Evolutionary conservation across 2,113 vertebrate genomes (phyloP).

Genomic region (Sturnus vulgaris): DNA sequence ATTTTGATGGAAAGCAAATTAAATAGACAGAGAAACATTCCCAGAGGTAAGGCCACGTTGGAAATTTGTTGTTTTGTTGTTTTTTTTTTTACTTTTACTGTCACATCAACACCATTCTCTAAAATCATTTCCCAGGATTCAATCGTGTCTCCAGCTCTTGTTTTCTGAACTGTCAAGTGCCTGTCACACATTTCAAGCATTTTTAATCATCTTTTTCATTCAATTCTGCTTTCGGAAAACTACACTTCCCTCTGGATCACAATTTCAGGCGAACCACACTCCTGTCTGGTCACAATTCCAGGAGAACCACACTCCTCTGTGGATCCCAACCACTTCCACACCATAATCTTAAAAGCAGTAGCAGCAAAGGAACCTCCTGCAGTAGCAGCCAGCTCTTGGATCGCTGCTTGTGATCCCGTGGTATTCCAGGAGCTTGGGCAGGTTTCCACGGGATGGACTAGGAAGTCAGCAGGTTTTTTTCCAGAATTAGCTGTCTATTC

Average conservation of each 20-base stretch:
- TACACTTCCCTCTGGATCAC: fast-evolving
- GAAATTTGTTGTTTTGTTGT: background rate
- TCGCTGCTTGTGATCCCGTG: background rate
- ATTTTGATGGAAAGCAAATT: constrained; percentile 17
- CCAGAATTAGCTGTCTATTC: constrained; percentile 23
- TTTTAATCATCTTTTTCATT: background rate
- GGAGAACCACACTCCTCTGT: background rate
- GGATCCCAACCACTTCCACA: background rate
- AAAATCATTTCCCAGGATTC: background rate
- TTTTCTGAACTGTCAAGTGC: background rate
- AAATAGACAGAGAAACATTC: background rate
- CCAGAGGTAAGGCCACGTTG: background rate
- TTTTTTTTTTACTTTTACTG: background rate
- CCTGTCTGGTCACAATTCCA: fast-evolving
- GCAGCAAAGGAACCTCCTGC: background rate
- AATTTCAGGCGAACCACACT: fast-evolving
- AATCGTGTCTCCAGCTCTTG: background rate
- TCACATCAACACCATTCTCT: background rate
- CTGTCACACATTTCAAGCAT: background rate
- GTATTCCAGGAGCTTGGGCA: background rate
- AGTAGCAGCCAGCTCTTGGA: background rate
- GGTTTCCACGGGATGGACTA: background rate
- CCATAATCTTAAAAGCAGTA: background rate
- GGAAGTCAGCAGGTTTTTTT: constrained; percentile 43
- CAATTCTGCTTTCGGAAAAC: background rate